These are phyloP conservation scores for Austrofundulus limnaeus DNA, from an alignment of 2,113 vertebrate species.

Conservation along the genomic window DNA sequence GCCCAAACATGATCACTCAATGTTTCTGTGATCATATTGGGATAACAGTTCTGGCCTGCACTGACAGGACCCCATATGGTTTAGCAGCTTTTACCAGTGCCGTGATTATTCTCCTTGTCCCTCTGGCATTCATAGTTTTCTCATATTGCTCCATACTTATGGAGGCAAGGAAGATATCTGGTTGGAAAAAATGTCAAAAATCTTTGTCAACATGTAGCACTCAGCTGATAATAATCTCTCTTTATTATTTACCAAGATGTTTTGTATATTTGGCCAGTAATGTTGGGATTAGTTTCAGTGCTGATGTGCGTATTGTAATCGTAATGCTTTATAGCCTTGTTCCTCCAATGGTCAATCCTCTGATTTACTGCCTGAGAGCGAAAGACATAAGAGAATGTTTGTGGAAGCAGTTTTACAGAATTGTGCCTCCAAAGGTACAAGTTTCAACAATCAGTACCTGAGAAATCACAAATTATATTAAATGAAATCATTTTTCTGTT, in stretches of 20 bases:
- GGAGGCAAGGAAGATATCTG: conserved; percentile 46
- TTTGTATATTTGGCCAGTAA: conserved; percentile 63
- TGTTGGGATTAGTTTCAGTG: conserved; percentile 48
- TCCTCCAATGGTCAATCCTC: conserved; percentile 70
- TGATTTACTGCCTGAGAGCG: conserved; percentile 68
- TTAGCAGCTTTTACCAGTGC: conserved; percentile 47
- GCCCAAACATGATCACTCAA: conserved; percentile 60
- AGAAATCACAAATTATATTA: too few relatives aligned
- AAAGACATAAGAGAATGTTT: conserved; percentile 68
- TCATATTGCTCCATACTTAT: conserved; percentile 67
- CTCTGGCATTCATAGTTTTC: conserved; percentile 66
- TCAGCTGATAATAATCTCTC: conserved; percentile 67
- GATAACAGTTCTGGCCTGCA: conserved; percentile 63
- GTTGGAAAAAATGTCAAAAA: conserved; percentile 46
- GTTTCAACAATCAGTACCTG: conserved; percentile 23
- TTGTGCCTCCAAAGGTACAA: neutral
- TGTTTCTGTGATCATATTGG: conserved; percentile 72
- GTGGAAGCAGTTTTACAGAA: conserved; percentile 22
- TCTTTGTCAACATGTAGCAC: conserved; percentile 71
- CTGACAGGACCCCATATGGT: conserved; percentile 40
- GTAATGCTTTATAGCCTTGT: conserved; percentile 67
- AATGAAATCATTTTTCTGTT: too few relatives aligned
- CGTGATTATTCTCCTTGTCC: conserved; percentile 49
- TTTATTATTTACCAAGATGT: conserved; percentile 69
- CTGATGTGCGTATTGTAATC: conserved; percentile 49